Percentiles rank a stretch among this genome's conserved stretches.
phyloP scores from a whole-genome alignment of 2,888 invertebrate genomes.

The Ernsta delagoae region DNA sequence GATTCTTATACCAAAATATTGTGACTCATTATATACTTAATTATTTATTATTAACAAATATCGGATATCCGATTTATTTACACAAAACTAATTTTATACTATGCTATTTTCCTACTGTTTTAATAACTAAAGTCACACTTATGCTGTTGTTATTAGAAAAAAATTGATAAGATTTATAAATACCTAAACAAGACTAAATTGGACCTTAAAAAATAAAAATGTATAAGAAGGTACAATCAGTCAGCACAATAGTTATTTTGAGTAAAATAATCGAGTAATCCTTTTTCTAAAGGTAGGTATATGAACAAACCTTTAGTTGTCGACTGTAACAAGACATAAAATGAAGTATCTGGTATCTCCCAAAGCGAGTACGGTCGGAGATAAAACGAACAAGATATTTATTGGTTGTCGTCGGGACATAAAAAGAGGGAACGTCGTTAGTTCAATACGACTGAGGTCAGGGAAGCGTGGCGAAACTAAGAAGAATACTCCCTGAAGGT shows the following conservation, averaged over 20 bases:
- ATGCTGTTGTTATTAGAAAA: no score
- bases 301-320: constrained; percentile 9
- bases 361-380: constrained; percentile 26
- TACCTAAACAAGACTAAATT: no score
- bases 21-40: no score
- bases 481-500: constrained; percentile 9
- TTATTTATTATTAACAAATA: no score
- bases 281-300: background rate
- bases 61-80: no score
- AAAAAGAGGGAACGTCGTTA: constrained; percentile 47
- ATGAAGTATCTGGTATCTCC: constrained; percentile 32
- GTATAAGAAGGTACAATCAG: no score
- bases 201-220: no score
- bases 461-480: constrained; percentile 33
- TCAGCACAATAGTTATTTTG: background rate
- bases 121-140: no score
- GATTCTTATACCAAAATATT: no score
- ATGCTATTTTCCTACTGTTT: no score
- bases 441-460: constrained; percentile 44
- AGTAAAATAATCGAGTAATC: background rate
- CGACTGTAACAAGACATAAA: constrained; percentile 25
- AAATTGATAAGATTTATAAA: no score
- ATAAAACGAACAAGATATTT: constrained; percentile 41
- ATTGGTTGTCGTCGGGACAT: constrained; percentile 46
- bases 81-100: no score